Evolutionary conservation across 2,888 invertebrate species (phyloP).

Genomic region (Adelphocoris suturalis): DNA sequence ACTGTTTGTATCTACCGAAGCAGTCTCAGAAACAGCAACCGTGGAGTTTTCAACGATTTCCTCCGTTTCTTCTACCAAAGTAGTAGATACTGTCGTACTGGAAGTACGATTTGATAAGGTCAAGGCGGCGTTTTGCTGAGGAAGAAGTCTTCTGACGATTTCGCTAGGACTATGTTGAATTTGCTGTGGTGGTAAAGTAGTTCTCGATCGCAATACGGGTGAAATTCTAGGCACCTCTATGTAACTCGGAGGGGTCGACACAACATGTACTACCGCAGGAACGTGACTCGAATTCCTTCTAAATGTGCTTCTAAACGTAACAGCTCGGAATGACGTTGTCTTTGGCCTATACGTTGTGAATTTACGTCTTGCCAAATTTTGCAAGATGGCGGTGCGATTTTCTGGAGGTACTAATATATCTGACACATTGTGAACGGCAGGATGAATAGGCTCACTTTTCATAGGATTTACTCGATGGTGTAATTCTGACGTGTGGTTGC

Average conservation of each 20-base stretch:
- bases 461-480: slow-evolving; percentile 57
- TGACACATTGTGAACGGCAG: slow-evolving; percentile 51
- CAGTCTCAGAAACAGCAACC: background rate
- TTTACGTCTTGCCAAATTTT: slow-evolving; percentile 66
- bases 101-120: background rate
- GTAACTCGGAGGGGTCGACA: slow-evolving; percentile 74
- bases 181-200: slow-evolving; percentile 1
- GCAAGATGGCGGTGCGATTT: slow-evolving; percentile 55
- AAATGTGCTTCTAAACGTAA: slow-evolving; percentile 72
- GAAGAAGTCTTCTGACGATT: slow-evolving; percentile 25
- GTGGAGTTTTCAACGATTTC: background rate
- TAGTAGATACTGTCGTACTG: slow-evolving; percentile 30
- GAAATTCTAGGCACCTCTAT: slow-evolving; percentile 74
- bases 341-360: slow-evolving; percentile 72
- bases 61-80: background rate
- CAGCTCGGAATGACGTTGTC: slow-evolving; percentile 72
- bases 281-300: slow-evolving; percentile 71
- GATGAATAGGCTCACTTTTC: slow-evolving; percentile 23
- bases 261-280: slow-evolving; percentile 73
- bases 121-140: slow-evolving; percentile 55
- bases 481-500: slow-evolving; percentile 59
- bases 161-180: slow-evolving; percentile 34
- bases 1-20: background rate
- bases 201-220: slow-evolving; percentile 40
- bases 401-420: slow-evolving; percentile 50